These are phyloP conservation scores for Salvator merianae DNA, from an alignment of 2,113 vertebrate genomes.

Conservation along the genomic window DNA sequence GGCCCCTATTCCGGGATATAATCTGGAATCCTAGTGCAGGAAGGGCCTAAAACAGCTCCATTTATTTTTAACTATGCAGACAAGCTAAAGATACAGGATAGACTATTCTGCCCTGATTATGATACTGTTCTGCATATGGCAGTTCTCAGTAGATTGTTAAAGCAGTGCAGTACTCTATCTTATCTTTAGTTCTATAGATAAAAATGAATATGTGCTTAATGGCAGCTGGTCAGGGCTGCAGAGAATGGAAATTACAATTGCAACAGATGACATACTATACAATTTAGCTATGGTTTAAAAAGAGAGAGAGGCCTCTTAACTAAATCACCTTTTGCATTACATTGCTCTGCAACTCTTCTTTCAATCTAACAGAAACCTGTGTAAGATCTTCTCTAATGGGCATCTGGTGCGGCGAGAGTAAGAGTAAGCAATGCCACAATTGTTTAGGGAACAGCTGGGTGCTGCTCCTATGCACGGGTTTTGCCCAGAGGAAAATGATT, in stretches of 20 bases:
- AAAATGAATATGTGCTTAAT: slow-evolving; percentile 29
- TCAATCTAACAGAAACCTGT: slow-evolving; percentile 9
- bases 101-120: neutral
- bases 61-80: too few relatives aligned
- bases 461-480: slow-evolving; percentile 10
- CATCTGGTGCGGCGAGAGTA: slow-evolving; percentile 8
- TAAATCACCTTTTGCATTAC: slow-evolving; percentile 27
- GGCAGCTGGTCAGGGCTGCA: slow-evolving; percentile 34
- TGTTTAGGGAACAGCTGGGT: slow-evolving; percentile 49
- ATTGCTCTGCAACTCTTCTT: slow-evolving; percentile 28
- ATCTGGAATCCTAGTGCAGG: too few relatives aligned
- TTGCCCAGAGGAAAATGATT: slow-evolving; percentile 32
- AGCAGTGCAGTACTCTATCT: neutral
- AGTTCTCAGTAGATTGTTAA: neutral
- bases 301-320: slow-evolving; percentile 61
- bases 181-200: neutral
- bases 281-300: neutral
- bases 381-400: slow-evolving; percentile 37
- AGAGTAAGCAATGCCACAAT: neutral
- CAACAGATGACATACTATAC: neutral
- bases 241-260: slow-evolving; percentile 37
- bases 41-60: too few relatives aligned
- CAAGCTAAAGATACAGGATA: too few relatives aligned
- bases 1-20: too few relatives aligned
- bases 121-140: neutral